These are phyloP conservation scores for Channa argus DNA, from an alignment of 2,113 vertebrate species.

Conservation along the genomic window DNA sequence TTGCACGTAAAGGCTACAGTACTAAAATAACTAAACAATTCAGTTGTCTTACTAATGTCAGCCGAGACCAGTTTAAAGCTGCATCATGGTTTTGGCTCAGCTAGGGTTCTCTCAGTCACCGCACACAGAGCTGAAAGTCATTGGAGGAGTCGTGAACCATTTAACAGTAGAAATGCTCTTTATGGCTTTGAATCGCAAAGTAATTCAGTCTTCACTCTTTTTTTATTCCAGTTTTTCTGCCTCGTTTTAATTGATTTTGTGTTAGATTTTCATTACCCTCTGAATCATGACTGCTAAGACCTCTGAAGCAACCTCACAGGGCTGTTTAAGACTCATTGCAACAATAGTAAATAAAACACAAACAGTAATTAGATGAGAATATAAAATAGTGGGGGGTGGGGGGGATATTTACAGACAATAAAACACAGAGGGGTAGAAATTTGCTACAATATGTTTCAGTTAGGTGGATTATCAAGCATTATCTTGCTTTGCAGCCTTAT, in stretches of 20 bases:
- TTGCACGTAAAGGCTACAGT: too few relatives aligned
- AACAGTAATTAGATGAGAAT: conserved; percentile 31
- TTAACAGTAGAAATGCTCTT: conserved; percentile 52
- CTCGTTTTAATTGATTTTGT: conserved; percentile 55
- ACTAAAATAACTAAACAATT: conserved; percentile 3
- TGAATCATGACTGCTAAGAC: conserved; percentile 47
- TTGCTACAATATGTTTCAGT: neutral
- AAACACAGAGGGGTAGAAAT: conserved; percentile 15
- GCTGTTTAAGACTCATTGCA: conserved; percentile 33
- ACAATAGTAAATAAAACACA: conserved; percentile 28
- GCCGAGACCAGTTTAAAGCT: conserved; percentile 37
- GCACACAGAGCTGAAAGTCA: conserved; percentile 23
- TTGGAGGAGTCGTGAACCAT: conserved; percentile 56
- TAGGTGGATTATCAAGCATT: conserved; percentile 9
- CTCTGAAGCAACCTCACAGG: conserved; percentile 29
- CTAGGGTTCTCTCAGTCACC: conserved; percentile 28
- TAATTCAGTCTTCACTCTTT: conserved; percentile 19
- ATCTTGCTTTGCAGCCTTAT: neutral
- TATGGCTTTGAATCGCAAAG: conserved; percentile 31
- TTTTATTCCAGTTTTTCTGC: conserved; percentile 1
- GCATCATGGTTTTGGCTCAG: conserved; percentile 47
- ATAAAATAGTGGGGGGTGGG: neutral
- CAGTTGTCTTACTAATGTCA: conserved; percentile 14
- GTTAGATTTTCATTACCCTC: conserved; percentile 33
- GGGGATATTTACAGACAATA: neutral